A percentile compares a stretch with the other conserved stretches of the same genome.
These are phyloP conservation scores for Hepsetus odoe DNA, from an alignment of 2,113 vertebrate species.

Conservation along the genomic window DNA sequence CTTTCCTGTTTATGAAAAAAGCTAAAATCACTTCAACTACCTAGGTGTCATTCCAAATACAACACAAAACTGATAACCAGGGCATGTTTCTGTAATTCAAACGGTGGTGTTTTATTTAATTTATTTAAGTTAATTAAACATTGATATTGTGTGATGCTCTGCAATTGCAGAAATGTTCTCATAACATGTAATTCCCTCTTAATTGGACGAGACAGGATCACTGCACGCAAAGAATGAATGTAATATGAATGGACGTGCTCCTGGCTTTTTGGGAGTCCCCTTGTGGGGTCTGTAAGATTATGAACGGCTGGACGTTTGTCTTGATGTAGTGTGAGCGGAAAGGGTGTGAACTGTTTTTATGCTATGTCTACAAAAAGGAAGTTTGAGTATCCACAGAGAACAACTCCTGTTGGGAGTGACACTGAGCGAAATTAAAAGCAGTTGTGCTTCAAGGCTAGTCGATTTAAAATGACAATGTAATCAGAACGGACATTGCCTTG, in stretches of 20 bases:
- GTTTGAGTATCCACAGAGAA: slow-evolving; percentile 29
- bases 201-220: slow-evolving; percentile 14
- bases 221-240: neutral
- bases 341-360: slow-evolving; percentile 26
- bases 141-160: neutral
- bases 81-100: slow-evolving; percentile 9
- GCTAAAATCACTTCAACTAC: slow-evolving; percentile 10
- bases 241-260: slow-evolving; percentile 2
- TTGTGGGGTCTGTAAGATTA: slow-evolving; percentile 9
- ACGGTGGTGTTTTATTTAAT: slow-evolving; percentile 28
- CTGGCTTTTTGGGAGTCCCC: slow-evolving; percentile 23
- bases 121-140: slow-evolving; percentile 16
- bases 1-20: slow-evolving; percentile 17
- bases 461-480: slow-evolving; percentile 18
- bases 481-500: slow-evolving; percentile 15
- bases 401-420: slow-evolving; percentile 14
- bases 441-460: slow-evolving; percentile 33
- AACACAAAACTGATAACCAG: slow-evolving; percentile 14
- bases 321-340: neutral
- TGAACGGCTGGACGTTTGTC: neutral
- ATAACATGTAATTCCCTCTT: slow-evolving; percentile 1
- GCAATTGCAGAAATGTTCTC: neutral
- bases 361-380: slow-evolving; percentile 21
- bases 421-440: slow-evolving; percentile 42
- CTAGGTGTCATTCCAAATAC: slow-evolving; percentile 43